phyloP scores from a whole-genome alignment of 2,797 vertebrate genomes.

The Cynopterus sphinx region DNA sequence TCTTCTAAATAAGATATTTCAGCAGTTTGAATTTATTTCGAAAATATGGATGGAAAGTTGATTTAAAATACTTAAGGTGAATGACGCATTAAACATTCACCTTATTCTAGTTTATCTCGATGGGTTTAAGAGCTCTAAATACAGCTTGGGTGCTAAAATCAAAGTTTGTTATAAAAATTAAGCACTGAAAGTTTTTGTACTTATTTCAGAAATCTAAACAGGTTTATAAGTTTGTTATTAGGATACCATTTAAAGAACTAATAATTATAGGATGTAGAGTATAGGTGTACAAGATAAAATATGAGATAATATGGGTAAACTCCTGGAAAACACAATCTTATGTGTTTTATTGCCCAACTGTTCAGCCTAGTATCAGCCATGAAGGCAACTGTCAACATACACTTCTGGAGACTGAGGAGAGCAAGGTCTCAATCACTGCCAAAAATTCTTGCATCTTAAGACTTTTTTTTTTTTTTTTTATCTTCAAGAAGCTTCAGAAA shows the following conservation, averaged over 20 bases:
- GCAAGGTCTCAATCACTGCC: not conserved
- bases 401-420: not conserved
- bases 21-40: slow-evolving; percentile 19
- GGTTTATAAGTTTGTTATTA: not conserved
- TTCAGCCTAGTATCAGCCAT: not conserved
- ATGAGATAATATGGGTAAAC: not conserved
- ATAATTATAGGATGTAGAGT: not conserved
- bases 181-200: not conserved
- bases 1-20: not conserved
- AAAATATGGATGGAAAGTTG: slow-evolving; percentile 4
- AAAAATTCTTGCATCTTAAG: not conserved
- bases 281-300: not conserved
- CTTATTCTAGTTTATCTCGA: slow-evolving; percentile 17
- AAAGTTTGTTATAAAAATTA: slow-evolving; percentile 50
- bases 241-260: not conserved
- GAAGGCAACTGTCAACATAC: not conserved
- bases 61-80: slow-evolving; percentile 59
- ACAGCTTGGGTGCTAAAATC: not conserved
- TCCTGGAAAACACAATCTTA: not conserved
- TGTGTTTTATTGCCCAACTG: not conserved
- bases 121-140: not conserved
- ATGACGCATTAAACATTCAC: not conserved
- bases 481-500: not conserved
- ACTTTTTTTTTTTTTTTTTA: not conserved
- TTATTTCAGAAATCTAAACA: not conserved